A percentile compares a stretch with the other conserved stretches of the same genome.
These are phyloP conservation scores for Brachylomia viminalis DNA, from an alignment of 2,888 invertebrate genomes.

Conservation along the genomic window DNA sequence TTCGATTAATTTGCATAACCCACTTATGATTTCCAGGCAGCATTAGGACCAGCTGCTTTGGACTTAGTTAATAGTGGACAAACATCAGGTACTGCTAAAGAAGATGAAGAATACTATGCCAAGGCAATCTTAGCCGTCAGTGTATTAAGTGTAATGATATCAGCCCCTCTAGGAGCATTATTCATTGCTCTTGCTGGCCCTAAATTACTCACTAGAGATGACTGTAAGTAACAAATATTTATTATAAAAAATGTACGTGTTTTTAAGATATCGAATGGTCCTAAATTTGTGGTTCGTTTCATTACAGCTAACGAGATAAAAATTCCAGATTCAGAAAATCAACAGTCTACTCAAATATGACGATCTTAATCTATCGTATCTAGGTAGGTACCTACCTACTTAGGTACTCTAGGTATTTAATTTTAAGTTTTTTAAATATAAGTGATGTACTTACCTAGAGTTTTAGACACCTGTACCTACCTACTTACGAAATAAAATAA, in stretches of 20 bases:
- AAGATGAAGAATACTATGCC: constrained; percentile 88
- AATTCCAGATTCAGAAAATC: constrained; percentile 54
- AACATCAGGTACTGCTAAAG: constrained; percentile 81
- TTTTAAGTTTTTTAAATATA: background rate
- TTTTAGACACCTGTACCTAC: background rate
- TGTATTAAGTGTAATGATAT: constrained; percentile 93
- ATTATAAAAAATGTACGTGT: background rate
- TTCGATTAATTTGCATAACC: background rate
- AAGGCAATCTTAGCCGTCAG: constrained; percentile 92
- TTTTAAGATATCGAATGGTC: background rate
- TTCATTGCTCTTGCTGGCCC: constrained; percentile 93
- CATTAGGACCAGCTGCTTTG: constrained; percentile 92
- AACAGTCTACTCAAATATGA: constrained; percentile 54
- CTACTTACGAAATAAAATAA: background rate
- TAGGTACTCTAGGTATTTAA: background rate
- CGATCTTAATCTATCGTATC: background rate
- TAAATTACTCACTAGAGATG: constrained; percentile 82
- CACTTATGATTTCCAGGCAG: constrained; percentile 89
- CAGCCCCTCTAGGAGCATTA: constrained; percentile 93
- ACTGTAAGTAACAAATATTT: constrained; percentile 67
- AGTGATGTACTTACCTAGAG: too few relatives aligned
- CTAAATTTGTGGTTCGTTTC: background rate
- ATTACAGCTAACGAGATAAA: constrained; percentile 50
- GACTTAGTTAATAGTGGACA: constrained; percentile 86
- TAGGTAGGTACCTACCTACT: too few relatives aligned